Evolutionary conservation across 2,888 invertebrate genomes (phyloP).

Genomic region (Brachycybe producta): DNA sequence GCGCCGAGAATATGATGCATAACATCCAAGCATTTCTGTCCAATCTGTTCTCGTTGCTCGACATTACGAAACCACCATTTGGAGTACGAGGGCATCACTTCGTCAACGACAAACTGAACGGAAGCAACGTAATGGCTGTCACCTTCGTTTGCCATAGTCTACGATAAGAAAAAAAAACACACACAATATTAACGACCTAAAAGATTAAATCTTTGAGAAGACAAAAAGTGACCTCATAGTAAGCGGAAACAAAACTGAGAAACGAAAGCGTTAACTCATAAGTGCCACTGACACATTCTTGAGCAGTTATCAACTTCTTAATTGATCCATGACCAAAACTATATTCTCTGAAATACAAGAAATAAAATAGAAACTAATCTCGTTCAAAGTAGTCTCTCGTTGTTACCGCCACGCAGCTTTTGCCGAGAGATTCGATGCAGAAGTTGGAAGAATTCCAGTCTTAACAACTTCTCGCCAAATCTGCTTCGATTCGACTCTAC

Average conservation of each 20-base stretch:
- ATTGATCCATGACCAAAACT: conserved; percentile 19
- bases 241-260: conserved; percentile 19
- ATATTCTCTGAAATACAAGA: too few species aligned
- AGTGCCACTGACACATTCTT: conserved; percentile 21
- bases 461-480: background rate
- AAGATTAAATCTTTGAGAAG: too few species aligned
- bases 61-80: conserved; percentile 33
- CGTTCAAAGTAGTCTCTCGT: background rate
- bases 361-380: background rate
- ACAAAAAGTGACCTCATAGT: conserved; percentile 12
- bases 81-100: conserved; percentile 34
- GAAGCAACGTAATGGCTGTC: conserved; percentile 23
- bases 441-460: background rate
- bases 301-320: conserved; percentile 19
- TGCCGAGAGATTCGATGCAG: background rate
- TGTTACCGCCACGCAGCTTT: conserved; percentile 16
- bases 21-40: conserved; percentile 30
- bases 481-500: background rate
- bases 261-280: conserved; percentile 21
- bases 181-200: background rate
- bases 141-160: conserved; percentile 20
- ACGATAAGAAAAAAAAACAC: conserved; percentile 6
- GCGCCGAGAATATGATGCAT: conserved; percentile 31
- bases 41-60: conserved; percentile 29
- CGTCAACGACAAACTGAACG: conserved; percentile 31